Conservation (phyloP, 1,140 invertebrate genomes). For the Calycopis cecrops region DNA sequence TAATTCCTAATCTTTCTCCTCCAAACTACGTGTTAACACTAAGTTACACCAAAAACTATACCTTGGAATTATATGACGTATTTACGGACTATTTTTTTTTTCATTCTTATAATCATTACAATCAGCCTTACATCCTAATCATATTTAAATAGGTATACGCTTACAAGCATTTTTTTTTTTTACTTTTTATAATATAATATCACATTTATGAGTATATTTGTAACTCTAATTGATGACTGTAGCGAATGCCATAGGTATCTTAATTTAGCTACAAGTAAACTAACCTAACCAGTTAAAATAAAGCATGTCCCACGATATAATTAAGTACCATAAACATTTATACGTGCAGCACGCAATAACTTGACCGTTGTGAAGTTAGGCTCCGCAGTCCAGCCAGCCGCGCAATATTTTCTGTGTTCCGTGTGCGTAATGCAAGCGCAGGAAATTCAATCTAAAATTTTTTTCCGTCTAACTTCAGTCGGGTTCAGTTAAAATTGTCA, state of each 20-base stretch:
- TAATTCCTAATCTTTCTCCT: no score
- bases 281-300: conserved; percentile 18
- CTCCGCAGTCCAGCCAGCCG: not conserved
- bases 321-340: conserved; percentile 5
- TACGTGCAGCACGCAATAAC: not conserved
- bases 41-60: no score
- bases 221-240: conserved; percentile 47
- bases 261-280: conserved; percentile 29
- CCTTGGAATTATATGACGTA: conserved; percentile 1
- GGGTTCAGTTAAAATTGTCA: conserved; percentile 13
- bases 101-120: conserved; percentile 11
- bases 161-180: conserved; percentile 63
- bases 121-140: conserved; percentile 47
- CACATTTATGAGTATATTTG: conserved; percentile 67
- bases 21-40: no score
- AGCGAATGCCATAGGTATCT: conserved; percentile 50
- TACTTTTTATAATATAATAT: conserved; percentile 59
- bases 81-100: not conserved
- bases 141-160: conserved; percentile 46
- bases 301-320: not conserved
- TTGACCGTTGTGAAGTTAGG: conserved; percentile 1
- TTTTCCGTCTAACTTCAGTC: not conserved
- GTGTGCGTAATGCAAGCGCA: conserved; percentile 1
- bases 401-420: no score
- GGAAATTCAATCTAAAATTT: not conserved